Conservation (phyloP, 35 echinoderm and acorn worm species). For the Apostichopus californicus region DNA sequence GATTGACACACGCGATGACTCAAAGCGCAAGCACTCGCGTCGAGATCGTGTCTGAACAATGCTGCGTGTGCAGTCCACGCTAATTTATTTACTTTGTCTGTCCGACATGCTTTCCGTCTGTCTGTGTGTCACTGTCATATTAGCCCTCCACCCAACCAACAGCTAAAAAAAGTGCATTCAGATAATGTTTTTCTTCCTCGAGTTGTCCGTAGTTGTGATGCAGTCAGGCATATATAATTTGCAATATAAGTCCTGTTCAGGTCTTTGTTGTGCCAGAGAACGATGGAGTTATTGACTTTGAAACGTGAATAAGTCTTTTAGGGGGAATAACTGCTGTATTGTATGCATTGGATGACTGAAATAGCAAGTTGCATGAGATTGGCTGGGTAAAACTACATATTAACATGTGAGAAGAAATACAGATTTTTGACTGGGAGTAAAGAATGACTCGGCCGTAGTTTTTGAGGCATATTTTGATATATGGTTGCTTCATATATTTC, state of each 20-base stretch:
- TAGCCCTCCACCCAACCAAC: neutral
- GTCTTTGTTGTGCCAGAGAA: neutral
- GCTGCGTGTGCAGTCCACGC: neutral
- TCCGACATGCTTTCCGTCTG: neutral
- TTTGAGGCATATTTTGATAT: too few species aligned
- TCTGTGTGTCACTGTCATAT: neutral
- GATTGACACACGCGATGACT: neutral
- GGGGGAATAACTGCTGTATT: too few species aligned
- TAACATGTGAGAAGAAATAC: too few species aligned
- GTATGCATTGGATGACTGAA: too few species aligned
- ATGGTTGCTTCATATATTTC: too few species aligned
- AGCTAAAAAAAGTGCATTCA: neutral
- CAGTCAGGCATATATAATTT: neutral
- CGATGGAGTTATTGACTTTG: too few species aligned
- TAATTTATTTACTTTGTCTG: neutral
- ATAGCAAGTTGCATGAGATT: too few species aligned
- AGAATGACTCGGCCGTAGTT: too few species aligned
- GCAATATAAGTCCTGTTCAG: neutral
- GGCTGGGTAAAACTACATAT: too few species aligned
- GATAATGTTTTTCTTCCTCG: neutral
- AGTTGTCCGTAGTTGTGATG: neutral
- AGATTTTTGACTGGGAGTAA: too few species aligned
- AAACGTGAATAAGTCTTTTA: too few species aligned
- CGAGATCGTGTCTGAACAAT: neutral
- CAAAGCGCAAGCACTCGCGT: neutral